These are phyloP conservation scores for Nematolebias whitei DNA, from an alignment of 2,113 vertebrate genomes.

Conservation along the genomic window DNA sequence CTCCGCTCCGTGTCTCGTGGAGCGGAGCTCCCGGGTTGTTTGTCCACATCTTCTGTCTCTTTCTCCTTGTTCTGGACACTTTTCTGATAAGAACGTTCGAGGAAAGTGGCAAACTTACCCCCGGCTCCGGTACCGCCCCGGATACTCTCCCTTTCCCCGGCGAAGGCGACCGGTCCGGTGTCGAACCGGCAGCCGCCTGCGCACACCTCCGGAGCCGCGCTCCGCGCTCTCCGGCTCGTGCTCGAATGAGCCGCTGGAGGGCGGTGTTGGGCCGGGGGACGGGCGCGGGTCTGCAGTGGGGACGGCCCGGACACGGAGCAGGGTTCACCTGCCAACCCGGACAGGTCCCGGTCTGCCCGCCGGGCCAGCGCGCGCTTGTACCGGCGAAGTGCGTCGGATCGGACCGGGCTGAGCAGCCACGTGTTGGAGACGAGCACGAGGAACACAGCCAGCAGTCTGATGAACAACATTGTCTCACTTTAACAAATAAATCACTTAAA, in stretches of 20 bases:
- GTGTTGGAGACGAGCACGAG: conserved; percentile 77
- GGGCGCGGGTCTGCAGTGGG: conserved; percentile 63
- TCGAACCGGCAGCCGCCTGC: conserved; percentile 57
- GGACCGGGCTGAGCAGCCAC: conserved; percentile 70
- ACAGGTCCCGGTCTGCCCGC: conserved; percentile 67
- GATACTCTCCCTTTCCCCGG: conserved; percentile 24
- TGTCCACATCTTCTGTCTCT: neutral
- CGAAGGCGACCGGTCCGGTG: conserved; percentile 25
- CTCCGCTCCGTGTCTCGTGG: conserved; percentile 2
- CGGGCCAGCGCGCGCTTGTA: conserved; percentile 73
- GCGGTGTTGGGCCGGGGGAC: conserved; percentile 72
- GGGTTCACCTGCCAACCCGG: conserved; percentile 71
- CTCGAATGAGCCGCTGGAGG: conserved; percentile 78
- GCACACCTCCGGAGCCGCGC: conserved; percentile 57
- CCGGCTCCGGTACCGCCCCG: conserved; percentile 10
- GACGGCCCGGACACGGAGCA: conserved; percentile 81
- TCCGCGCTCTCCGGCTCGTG: conserved; percentile 46
- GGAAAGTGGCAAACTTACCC: neutral
- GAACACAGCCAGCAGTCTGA: conserved; percentile 76
- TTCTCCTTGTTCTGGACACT: neutral
- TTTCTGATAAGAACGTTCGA: neutral
- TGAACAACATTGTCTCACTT: conserved; percentile 72
- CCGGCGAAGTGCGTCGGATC: conserved; percentile 65
- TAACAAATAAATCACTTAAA: neutral
- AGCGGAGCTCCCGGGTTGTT: neutral